Evolutionary conservation across 2,113 vertebrate genomes (phyloP), one percentile per base, ranked within the genome.

Genomic region (Bombycilla garrulus): DNA sequence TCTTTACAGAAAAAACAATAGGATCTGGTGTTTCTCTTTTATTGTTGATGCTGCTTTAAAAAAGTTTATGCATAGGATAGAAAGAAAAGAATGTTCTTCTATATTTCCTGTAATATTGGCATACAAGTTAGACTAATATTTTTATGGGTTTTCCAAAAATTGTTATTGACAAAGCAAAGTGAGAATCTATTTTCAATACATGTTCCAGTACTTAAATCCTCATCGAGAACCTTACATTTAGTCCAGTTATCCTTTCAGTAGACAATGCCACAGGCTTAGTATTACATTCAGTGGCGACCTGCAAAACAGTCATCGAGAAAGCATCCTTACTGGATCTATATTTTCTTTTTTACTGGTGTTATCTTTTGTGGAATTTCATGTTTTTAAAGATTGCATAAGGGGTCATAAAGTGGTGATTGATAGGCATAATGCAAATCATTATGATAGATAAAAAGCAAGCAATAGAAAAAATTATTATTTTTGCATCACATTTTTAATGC

Each of bases 61-160:
- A 66, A 84, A 22, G 3, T 9, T 28, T 90, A 83, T 16, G 23
- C 36, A 48, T 56, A 79, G 38, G 12, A 91, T 79, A 95, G 95
- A 95, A 93, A 91, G 40, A 83, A 79, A 90, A 89, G 45, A 96
- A 74, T 95, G 73, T 81, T 93, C 36, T 85, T 94, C 81, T 95
- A 71, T 28, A 64, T 95, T 93, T 91, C 53, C 65, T 90, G 6
- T 76, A 88, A 77, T 73, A 86, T 82, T 83, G 48, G 28, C 87
- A 73, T 86, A 51, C 62, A 40, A 91, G 31, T 69, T 31, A 50
- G 11, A 54, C 15, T 93, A 31, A 51, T 71, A 80, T 88, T 96
- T 95, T 92, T 81, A 16, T 28, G 14, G 0, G 10, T 91, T 97
- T 93, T 74, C 23, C 48, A 88, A 92, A 92, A 64, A 47, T 93